Base-by-base conservation (phyloP, 2,113 vertebrate species). In the Etia nguti region DNA sequence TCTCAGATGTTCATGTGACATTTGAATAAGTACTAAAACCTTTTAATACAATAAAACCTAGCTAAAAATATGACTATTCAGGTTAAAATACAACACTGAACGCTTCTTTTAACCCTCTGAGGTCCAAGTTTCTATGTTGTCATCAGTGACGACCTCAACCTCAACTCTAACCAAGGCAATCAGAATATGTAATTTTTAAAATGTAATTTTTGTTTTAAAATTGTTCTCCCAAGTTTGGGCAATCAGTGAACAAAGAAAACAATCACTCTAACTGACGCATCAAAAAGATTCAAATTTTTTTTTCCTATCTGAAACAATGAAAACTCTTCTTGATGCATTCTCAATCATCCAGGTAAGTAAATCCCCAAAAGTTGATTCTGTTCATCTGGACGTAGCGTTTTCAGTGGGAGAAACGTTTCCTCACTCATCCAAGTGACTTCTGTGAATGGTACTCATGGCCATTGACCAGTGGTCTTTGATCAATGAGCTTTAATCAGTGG, bases 171-270 rank as follows among this genome's bases (percentile, higher is more conserved):
- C 0, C 65, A 9, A 16, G 36, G 9, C 22, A 24, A 6, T 73
- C 38, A 46, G n/a, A 70, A 43, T 24, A 70, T 70, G 0, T 43
- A 0, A 70, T 70, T 43, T 70, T 68, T 8, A 1, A 41, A 41
- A 41, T 65, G 60, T 36, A 1, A 36, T 12, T 0, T 65, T 65
- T 70, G 38, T 10, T 0, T 43, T 73, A 0, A 46, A 43, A 73
- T 16, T 73, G 65, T 16, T 43, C 13, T 22, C 0, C 0, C 36
- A 10, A 6, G 65, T 70, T 41, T 70, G 65, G 65, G 2, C 6
- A 10, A 16, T 43, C 12, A 24, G 38, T 9, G n/a, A 70, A 43
- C 4, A 2, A 70, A 43, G 2, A 43, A 70, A 43, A 43, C 7
- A 43, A 43, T 60, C 57, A 10, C 5, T 60, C 56, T 16, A 13